Evolutionary conservation across 2,888 invertebrate genomes (phyloP).

Genomic region (Drosophila histrio): DNA sequence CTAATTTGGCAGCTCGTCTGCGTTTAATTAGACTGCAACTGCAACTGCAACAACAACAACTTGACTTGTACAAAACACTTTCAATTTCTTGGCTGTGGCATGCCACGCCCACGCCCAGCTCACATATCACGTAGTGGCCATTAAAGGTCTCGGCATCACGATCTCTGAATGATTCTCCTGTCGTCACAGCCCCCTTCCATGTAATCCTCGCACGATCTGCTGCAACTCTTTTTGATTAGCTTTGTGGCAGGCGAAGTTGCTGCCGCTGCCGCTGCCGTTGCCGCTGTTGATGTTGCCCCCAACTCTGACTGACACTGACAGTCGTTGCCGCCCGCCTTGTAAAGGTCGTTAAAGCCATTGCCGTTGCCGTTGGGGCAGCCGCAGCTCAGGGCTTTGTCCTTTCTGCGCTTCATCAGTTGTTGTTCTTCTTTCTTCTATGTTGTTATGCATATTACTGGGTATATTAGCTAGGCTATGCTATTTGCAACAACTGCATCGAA

Average conservation of each 20-base stretch:
- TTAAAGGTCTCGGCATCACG: slow-evolving; percentile 77
- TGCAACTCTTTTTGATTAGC: slow-evolving; percentile 59
- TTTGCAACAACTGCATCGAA: not conserved
- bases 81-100: slow-evolving; percentile 54
- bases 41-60: slow-evolving; percentile 27
- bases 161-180: slow-evolving; percentile 61
- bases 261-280: not conserved
- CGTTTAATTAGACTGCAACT: slow-evolving; percentile 66
- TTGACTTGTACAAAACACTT: slow-evolving; percentile 52
- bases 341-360: slow-evolving; percentile 77
- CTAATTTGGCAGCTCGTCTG: slow-evolving; percentile 78
- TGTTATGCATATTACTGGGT: slow-evolving; percentile 22
- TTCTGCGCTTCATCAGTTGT: slow-evolving; percentile 61
- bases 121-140: slow-evolving; percentile 79
- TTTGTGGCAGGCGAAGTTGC: slow-evolving; percentile 9
- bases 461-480: not conserved
- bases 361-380: slow-evolving; percentile 28
- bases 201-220: slow-evolving; percentile 77
- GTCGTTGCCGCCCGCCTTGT: slow-evolving; percentile 51
- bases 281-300: not conserved
- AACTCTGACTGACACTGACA: slow-evolving; percentile 39
- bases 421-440: slow-evolving; percentile 8
- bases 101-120: slow-evolving; percentile 58
- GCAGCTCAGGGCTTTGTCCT: slow-evolving; percentile 54
- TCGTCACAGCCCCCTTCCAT: slow-evolving; percentile 70